Percentiles rank a stretch among this genome's conserved stretches.
Evolutionary conservation across 2,888 invertebrate genomes (phyloP).

Genomic region (Rhynchonema sp.): DNA sequence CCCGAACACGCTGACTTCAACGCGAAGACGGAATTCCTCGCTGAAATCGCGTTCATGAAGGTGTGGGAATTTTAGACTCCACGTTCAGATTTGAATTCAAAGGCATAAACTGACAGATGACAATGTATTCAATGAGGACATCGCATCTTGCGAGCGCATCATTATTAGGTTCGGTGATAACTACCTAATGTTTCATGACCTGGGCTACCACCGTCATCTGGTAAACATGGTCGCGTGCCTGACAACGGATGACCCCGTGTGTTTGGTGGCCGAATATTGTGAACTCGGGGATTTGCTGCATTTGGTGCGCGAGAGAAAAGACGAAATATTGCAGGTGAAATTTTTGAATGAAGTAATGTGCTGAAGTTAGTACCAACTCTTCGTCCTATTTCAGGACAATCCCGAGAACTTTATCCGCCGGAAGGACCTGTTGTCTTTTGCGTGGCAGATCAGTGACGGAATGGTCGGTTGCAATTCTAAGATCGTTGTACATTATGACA

Average conservation of each 20-base stretch:
- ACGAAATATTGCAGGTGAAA: not conserved
- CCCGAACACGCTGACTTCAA: not conserved
- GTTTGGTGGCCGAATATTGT: not conserved
- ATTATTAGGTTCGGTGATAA: no score
- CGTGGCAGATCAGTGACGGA: constrained; percentile 1
- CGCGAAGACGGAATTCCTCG: constrained; percentile 12
- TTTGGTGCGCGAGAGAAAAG: not conserved
- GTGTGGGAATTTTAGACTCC: not conserved
- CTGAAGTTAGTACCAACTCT: not conserved
- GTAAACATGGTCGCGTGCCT: not conserved
- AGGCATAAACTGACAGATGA: no score
- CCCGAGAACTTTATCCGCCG: not conserved
- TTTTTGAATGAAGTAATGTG: not conserved
- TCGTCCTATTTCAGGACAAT: not conserved
- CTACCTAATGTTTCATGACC: not conserved
- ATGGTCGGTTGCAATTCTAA: not conserved
- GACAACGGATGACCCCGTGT: not conserved
- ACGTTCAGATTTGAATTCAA: no score
- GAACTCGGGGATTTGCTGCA: not conserved
- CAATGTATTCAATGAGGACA: no score
- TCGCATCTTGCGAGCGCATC: not conserved
- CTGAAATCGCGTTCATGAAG: constrained; percentile 21
- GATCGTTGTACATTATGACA: no score
- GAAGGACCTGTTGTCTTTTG: not conserved
- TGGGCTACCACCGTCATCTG: not conserved